phyloP scores from a whole-genome alignment of 92 coral and sea anemone species.

The Scolanthus callimorphus region DNA sequence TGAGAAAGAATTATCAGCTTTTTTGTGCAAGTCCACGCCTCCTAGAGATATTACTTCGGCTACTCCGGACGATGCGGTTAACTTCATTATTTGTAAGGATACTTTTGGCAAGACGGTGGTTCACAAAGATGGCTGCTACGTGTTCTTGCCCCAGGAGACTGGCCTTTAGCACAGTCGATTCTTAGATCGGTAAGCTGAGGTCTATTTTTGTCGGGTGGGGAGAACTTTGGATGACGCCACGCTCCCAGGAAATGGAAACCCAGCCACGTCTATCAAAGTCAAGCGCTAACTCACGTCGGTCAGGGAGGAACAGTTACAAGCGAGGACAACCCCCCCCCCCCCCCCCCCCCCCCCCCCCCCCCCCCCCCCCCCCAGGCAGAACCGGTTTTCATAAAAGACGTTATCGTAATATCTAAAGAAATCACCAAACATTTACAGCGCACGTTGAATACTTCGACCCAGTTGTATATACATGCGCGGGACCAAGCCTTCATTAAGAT shows the following conservation, averaged over 20 bases:
- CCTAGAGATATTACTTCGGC: slow-evolving; percentile 13
- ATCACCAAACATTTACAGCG: too few species aligned
- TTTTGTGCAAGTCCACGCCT: background rate
- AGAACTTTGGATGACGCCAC: slow-evolving; percentile 12
- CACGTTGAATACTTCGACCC: background rate
- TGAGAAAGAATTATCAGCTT: background rate
- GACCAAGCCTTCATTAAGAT: background rate
- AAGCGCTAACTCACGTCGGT: slow-evolving; percentile 7
- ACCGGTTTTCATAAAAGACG: slow-evolving; percentile 30
- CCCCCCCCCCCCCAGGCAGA: slow-evolving; percentile 33
- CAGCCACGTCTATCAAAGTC: slow-evolving; percentile 23
- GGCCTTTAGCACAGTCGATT: slow-evolving; percentile 9
- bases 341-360: too few species aligned
- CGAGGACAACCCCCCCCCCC: too few species aligned
- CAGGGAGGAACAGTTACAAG: slow-evolving; percentile 34
- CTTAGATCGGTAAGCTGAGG: slow-evolving; percentile 13
- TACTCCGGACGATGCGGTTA: slow-evolving; percentile 33
- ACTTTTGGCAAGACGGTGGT: slow-evolving; percentile 14
- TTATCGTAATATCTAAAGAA: slow-evolving; percentile 17
- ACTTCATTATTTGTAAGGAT: slow-evolving; percentile 15
- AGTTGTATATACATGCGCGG: background rate
- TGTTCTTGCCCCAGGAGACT: slow-evolving; percentile 12
- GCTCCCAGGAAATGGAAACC: slow-evolving; percentile 28
- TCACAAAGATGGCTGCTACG: slow-evolving; percentile 10
- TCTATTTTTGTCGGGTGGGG: slow-evolving; percentile 7